Evolutionary conservation across 1,140 invertebrate genomes (phyloP), one percentile per base, ranked within the genome.

Genomic region (Caenorhabditis latens): DNA sequence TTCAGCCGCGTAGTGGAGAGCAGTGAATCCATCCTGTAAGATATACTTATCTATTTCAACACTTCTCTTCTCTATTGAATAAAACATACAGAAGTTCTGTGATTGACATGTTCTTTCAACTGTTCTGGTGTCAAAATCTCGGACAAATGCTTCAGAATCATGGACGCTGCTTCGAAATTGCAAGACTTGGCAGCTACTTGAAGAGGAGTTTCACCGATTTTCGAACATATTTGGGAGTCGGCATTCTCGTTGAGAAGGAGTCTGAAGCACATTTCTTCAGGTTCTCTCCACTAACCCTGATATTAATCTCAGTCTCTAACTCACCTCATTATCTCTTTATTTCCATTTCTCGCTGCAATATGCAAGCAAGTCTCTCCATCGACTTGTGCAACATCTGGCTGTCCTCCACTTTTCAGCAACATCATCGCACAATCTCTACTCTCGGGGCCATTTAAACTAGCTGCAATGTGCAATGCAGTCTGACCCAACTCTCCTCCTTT

Each of bases 361-460:
- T 94, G 94, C 42, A 94, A 89, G 8, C 93, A 93, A 43, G 94
- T 94, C 86, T 94, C 93, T 19, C 94, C 94, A 89, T 94, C 94
- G 92, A 94, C 93, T 89, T 93, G 93, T 19, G 90, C 91, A 2
- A 94, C 94, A 94, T 99, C 99, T 0, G 98, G 96, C 88, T 97
- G 96, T 13, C 98, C 98, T 6, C 98, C 98, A 16, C 96, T 98
- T 93, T 99, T 99, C 5, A 99, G 93, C 87, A 99, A 93, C 97
- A 99, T 98, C 87, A 98, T 94, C 13, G 97, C 97, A 94, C 97
- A 99, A 93, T 96, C 95, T 91, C 97, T 97, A 91, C 97, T 97
- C 21, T 89, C 88, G 16, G 97, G 97, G 88, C 99, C 97, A 92
- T 99, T 97, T 53, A 99, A 94, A 3, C 98, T 84, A 43, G 88